Percentiles rank a stretch among this genome's conserved stretches.
Conservation (phyloP, 2,888 invertebrate genomes). For the Troides aeacus region DNA sequence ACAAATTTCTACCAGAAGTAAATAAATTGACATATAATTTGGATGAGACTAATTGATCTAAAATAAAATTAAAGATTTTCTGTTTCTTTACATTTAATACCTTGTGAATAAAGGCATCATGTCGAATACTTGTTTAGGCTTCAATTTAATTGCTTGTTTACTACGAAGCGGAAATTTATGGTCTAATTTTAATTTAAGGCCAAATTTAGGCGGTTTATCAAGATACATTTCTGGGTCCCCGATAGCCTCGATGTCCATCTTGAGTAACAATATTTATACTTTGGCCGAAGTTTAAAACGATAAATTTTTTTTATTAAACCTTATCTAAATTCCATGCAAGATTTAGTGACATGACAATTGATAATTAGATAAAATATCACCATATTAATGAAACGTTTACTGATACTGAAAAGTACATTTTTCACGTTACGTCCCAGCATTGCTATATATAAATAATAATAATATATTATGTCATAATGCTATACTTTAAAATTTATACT, state of each 20-base stretch:
- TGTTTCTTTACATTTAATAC: slow-evolving; percentile 57
- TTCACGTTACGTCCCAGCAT: slow-evolving; percentile 6
- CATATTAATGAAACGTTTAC: slow-evolving; percentile 17
- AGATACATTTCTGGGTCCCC: slow-evolving; percentile 40
- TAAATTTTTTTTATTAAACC: slow-evolving; percentile 9
- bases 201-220: slow-evolving; percentile 81
- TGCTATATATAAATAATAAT: slow-evolving; percentile 4
- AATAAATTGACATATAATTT: no score
- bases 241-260: slow-evolving; percentile 38
- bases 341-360: slow-evolving; percentile 14
- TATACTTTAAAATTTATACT: no score
- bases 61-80: not conserved
- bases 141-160: slow-evolving; percentile 83
- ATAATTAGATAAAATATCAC: slow-evolving; percentile 20
- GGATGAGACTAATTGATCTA: no score
- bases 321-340: slow-evolving; percentile 6
- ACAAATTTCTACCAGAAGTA: not conserved
- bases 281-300: not conserved
- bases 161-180: slow-evolving; percentile 88
- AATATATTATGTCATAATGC: not conserved
- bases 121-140: slow-evolving; percentile 84
- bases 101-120: slow-evolving; percentile 86
- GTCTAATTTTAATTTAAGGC: slow-evolving; percentile 86
- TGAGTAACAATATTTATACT: slow-evolving; percentile 15
- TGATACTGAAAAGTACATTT: slow-evolving; percentile 5